Evolutionary conservation across 2,888 invertebrate genomes (phyloP).

Genomic region (Drosophila mimetica): DNA sequence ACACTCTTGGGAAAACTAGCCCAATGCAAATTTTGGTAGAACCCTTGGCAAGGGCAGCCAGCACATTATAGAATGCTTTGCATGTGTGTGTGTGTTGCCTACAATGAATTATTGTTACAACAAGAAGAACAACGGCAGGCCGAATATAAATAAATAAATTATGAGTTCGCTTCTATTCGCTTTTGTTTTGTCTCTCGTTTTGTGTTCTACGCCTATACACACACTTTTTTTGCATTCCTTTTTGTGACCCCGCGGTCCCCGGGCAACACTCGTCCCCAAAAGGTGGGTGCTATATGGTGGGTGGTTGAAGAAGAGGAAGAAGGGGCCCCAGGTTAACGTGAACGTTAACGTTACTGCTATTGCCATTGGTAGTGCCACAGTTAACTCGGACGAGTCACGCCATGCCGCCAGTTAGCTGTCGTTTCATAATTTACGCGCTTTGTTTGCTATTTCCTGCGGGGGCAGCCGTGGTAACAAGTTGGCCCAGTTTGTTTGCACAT

Average conservation of each 20-base stretch:
- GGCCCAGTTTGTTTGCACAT: slow-evolving; percentile 55
- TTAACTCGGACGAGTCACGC: slow-evolving; percentile 70
- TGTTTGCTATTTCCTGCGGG: slow-evolving; percentile 76
- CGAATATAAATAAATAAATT: slow-evolving; percentile 77
- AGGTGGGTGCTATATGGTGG: background rate
- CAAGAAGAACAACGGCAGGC: slow-evolving; percentile 56
- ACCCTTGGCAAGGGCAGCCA: slow-evolving; percentile 38
- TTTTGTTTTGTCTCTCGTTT: slow-evolving; percentile 44
- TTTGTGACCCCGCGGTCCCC: slow-evolving; percentile 43
- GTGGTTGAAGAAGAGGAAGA: slow-evolving; percentile 5
- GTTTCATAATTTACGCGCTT: slow-evolving; percentile 79
- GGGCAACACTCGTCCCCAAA: slow-evolving; percentile 31
- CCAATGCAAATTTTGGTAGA: background rate
- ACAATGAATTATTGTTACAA: slow-evolving; percentile 76
- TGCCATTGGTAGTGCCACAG: slow-evolving; percentile 18
- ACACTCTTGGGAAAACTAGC: too few relatives aligned
- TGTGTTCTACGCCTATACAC: slow-evolving; percentile 35
- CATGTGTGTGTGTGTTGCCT: slow-evolving; percentile 47
- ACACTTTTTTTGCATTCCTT: slow-evolving; percentile 59
- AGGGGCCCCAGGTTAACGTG: slow-evolving; percentile 54
- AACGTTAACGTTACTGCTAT: slow-evolving; percentile 33
- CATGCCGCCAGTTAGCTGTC: slow-evolving; percentile 70
- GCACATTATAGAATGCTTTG: slow-evolving; percentile 23
- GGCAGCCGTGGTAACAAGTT: slow-evolving; percentile 54
- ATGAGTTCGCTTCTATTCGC: slow-evolving; percentile 63